Percentiles rank a stretch among this genome's conserved stretches.
phyloP scores from a whole-genome alignment of 2,797 vertebrate species.

The Ibycter americanus region DNA sequence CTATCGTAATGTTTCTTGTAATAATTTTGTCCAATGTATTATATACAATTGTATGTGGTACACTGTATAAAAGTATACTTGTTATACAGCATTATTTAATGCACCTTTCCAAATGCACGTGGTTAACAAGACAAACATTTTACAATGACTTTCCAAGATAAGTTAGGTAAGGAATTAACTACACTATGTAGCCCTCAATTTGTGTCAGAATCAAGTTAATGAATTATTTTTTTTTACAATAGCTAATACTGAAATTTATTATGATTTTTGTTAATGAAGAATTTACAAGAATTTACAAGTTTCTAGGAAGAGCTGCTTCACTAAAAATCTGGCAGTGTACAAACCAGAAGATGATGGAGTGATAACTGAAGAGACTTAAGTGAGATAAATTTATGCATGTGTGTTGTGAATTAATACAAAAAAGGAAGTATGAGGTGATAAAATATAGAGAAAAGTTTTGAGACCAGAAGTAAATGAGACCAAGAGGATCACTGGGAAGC shows the following conservation, averaged over 20 bases:
- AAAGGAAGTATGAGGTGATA: background rate
- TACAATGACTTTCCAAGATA: background rate
- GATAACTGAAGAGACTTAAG: background rate
- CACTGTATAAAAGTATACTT: background rate
- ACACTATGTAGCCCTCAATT: background rate
- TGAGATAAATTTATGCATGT: background rate
- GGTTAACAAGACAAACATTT: background rate
- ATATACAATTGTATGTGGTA: background rate
- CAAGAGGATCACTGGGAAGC: background rate
- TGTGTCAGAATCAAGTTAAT: background rate
- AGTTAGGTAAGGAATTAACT: background rate
- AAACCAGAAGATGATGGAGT: background rate
- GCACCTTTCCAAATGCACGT: background rate
- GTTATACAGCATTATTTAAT: background rate
- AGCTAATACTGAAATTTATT: background rate
- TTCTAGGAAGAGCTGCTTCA: background rate
- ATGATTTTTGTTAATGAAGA: background rate
- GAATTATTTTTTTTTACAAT: background rate
- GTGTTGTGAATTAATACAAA: background rate
- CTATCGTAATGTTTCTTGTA: background rate
- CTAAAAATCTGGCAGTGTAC: background rate
- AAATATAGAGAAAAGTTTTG: background rate
- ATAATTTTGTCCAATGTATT: background rate
- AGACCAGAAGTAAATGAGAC: background rate
- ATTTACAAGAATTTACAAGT: background rate